Evolutionary conservation across 2,113 vertebrate species (phyloP).

Genomic region (Nerophis lumbriciformis): DNA sequence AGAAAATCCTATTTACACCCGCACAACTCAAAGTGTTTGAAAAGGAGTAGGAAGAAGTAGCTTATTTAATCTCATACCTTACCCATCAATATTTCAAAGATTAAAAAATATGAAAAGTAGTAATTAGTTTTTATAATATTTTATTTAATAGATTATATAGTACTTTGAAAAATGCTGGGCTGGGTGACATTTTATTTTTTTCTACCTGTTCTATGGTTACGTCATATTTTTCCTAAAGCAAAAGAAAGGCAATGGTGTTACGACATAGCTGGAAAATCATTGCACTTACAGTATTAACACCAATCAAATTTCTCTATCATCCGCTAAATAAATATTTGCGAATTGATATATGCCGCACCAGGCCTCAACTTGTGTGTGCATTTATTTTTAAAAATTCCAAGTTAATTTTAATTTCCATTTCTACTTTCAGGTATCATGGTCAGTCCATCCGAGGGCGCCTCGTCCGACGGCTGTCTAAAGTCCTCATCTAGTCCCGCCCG

Average conservation of each 20-base stretch:
- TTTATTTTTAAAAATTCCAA: not conserved
- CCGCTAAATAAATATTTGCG: not conserved
- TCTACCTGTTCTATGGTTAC: no score
- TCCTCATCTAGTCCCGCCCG: constrained; percentile 73
- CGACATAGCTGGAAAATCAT: not conserved
- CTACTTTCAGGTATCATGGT: constrained; percentile 78
- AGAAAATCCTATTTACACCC: no score
- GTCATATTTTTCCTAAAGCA: not conserved
- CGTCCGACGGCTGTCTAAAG: constrained; percentile 87
- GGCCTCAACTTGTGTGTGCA: not conserved
- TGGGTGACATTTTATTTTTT: no score
- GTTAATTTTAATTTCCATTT: no score
- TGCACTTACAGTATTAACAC: not conserved
- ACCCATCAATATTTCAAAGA: no score
- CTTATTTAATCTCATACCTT: no score
- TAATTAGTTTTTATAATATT: no score
- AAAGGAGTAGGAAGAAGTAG: no score
- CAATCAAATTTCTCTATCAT: not conserved
- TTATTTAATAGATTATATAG: no score
- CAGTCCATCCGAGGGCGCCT: constrained; percentile 82
- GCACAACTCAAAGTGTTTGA: no score
- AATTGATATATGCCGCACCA: not conserved
- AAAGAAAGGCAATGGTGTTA: not conserved
- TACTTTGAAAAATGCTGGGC: no score
- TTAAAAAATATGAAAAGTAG: no score